phyloP scores from a whole-genome alignment of 2,888 invertebrate genomes.

The Suillia variegata region DNA sequence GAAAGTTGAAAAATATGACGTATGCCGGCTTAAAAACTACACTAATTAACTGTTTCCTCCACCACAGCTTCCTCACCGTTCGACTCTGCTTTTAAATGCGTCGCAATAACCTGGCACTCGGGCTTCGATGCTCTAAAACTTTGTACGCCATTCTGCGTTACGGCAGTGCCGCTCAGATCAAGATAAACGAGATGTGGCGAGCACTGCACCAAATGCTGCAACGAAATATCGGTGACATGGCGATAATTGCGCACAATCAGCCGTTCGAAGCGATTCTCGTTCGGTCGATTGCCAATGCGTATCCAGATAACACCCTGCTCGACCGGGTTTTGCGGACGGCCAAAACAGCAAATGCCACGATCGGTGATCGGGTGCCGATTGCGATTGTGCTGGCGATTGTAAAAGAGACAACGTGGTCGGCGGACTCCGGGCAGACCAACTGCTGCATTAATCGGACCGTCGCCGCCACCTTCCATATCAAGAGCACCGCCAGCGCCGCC shows the following conservation, averaged over 20 bases:
- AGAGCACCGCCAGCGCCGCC: background rate
- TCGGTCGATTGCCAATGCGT: slow-evolving; percentile 54
- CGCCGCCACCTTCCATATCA: background rate
- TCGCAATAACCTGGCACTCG: slow-evolving; percentile 64
- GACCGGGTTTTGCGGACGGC: slow-evolving; percentile 52
- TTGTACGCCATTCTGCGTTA: slow-evolving; percentile 68
- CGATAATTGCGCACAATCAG: slow-evolving; percentile 67
- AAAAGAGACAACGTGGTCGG: slow-evolving; percentile 19
- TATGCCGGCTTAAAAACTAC: no score
- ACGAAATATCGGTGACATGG: slow-evolving; percentile 68
- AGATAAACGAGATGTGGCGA: slow-evolving; percentile 66
- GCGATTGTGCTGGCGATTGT: slow-evolving; percentile 7
- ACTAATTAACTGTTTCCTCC: no score
- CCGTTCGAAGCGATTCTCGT: slow-evolving; percentile 63
- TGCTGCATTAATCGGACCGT: background rate
- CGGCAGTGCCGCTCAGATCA: slow-evolving; percentile 72
- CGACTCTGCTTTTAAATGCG: no score
- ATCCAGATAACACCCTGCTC: slow-evolving; percentile 58
- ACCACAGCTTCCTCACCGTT: no score
- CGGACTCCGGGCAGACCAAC: slow-evolving; percentile 10
- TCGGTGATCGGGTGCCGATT: slow-evolving; percentile 44
- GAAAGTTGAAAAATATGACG: no score
- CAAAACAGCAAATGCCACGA: slow-evolving; percentile 58
- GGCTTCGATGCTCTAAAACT: slow-evolving; percentile 67
- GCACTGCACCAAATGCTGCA: slow-evolving; percentile 67